These are phyloP conservation scores for Glaucidium brasilianum DNA, from an alignment of 2,113 vertebrate species.

Conservation along the genomic window DNA sequence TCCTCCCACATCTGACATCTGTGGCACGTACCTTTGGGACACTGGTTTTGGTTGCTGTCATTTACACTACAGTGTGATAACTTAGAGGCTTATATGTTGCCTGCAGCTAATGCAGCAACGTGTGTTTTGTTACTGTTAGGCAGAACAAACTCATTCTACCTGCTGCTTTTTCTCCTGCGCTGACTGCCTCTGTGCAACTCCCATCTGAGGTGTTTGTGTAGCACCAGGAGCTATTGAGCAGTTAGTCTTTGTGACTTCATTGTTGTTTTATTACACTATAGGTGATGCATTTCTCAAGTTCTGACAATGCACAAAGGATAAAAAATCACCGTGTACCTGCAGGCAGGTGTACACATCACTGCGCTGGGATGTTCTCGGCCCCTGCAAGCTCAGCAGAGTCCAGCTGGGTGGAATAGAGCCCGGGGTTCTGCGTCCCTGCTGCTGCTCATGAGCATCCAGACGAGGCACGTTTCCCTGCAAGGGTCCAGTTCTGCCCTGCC, in stretches of 20 bases:
- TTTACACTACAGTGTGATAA: background rate
- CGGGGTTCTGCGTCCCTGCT: background rate
- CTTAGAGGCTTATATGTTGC: background rate
- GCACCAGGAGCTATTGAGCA: background rate
- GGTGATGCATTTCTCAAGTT: background rate
- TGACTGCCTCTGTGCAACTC: background rate
- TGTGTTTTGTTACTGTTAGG: background rate
- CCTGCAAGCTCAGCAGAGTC: background rate
- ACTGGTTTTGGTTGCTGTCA: background rate
- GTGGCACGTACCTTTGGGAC: background rate
- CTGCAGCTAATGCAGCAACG: background rate
- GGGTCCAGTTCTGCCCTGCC: background rate
- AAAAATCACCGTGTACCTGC: background rate
- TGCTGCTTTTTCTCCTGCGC: background rate
- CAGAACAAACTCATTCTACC: background rate
- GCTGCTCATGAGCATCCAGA: background rate
- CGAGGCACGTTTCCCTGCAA: background rate
- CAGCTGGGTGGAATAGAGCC: background rate
- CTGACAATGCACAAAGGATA: background rate
- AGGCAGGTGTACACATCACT: background rate
- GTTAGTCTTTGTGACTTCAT: background rate
- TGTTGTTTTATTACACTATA: background rate
- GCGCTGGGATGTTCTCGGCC: background rate
- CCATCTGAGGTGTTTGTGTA: background rate
- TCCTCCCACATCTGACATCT: background rate